Percentiles rank a stretch among this genome's conserved stretches.
Evolutionary conservation across 2,888 invertebrate species (phyloP).

Genomic region (Epinotia bilunana): DNA sequence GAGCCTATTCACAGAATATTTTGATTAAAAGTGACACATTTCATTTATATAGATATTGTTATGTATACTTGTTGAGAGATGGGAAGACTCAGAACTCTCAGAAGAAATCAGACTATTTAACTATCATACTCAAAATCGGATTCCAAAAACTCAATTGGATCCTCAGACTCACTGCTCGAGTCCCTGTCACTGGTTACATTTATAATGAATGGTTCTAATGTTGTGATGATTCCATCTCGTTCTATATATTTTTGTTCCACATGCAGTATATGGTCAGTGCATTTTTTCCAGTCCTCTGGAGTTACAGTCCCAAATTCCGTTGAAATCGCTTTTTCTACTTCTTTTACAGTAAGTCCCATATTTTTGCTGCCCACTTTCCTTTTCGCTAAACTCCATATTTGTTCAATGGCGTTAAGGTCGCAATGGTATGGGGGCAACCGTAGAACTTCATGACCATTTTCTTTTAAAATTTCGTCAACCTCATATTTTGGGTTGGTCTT

Average conservation of each 20-base stretch:
- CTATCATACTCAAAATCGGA: too few relatives aligned
- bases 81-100: too few relatives aligned
- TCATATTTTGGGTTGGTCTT: conserved; percentile 10
- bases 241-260: conserved; percentile 15
- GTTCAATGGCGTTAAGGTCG: conserved; percentile 5
- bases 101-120: too few relatives aligned
- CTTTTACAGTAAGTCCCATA: not conserved
- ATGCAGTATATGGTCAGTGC: conserved; percentile 13
- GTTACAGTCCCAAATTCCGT: conserved; percentile 7
- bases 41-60: too few relatives aligned
- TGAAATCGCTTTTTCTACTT: conserved; percentile 14
- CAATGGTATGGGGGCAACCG: conserved; percentile 1
- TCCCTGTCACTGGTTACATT: too few relatives aligned
- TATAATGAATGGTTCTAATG: too few relatives aligned
- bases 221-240: not conserved
- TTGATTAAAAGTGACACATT: too few relatives aligned
- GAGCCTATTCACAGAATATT: too few relatives aligned
- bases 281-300: conserved; percentile 2
- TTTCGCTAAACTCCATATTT: not conserved
- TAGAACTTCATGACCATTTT: conserved; percentile 4
- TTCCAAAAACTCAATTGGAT: too few relatives aligned
- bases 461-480: conserved; percentile 7
- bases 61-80: too few relatives aligned
- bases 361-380: not conserved
- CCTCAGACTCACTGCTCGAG: too few relatives aligned